Base-by-base conservation (phyloP, 1,140 invertebrate genomes). In the Octopus sinensis region DNA sequence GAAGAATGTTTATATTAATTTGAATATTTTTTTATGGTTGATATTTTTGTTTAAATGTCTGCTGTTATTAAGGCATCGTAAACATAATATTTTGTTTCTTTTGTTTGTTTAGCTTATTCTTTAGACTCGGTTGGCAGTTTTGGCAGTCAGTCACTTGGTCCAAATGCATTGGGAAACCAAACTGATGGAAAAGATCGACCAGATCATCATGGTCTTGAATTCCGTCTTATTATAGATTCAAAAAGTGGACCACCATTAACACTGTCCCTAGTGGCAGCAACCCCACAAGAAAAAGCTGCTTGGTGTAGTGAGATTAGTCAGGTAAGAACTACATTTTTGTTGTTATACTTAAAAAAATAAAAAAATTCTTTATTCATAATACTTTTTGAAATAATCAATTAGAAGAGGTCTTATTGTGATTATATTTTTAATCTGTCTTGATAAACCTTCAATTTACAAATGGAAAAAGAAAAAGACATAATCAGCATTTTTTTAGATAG, bases 241-340 rank as follows among this genome's bases (percentile, higher is more conserved):
- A 93, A 88, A 86, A 91, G 84, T 85, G 93, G 91, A 91, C 83
- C 93, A 90, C 87, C 93, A 82, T 87, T 93, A 6, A 92, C 92
- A 9, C 93, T 97, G 51, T 96, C 96, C 90, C 91, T 98, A 30
- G 92, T 96, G 73, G 95, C 95, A 53, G 93, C 95, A 17, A 95
- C 95, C 5, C 92, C 94, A 77, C 94, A 97, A 91, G 96, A 98
- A 87, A 98, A 98, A 91, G 94, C 96, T 10, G 96, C 96, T 4
- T 98, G 96, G 96, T 96, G 96, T 83, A 96, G 95, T 85, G 96
- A 98, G 88, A 95, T 98, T 81, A 95, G 94, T 82, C 94, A 94
- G 91, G 93, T 94, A 85, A 84, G 75, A 54, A 23, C 30, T 12
- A 73, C 30, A 73, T n/a, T 73, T 17, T 73, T 62, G 17, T 73